Evolutionary conservation across 2,888 invertebrate species (phyloP), one percentile per base, ranked within the genome.

Genomic region (Athalia cordata): DNA sequence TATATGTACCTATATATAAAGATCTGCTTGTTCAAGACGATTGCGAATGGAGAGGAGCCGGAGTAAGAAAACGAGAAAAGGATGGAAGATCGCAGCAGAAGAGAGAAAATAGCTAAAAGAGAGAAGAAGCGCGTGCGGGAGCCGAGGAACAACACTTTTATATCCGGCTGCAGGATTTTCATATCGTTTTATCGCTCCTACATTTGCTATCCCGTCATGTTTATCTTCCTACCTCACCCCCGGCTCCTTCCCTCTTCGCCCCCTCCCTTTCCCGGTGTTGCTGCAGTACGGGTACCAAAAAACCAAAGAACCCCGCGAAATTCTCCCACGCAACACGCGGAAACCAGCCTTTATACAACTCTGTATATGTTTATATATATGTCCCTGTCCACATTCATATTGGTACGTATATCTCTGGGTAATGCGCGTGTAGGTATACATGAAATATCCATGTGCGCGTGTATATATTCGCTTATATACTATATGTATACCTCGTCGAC

Each of bases 131-230:
- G 77, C 50, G 78, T 59, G 65, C 72, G 77, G 81, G 80, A 83
- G 79, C 80, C 81, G 80, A 81, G 79, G 79, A 84, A 84, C 84
- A 84, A 82, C 82, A 84, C 82, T 84, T 84, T 84, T 84, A 84
- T 84, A 83, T 82, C 82, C 81, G 80, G 82, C 82, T 83, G 81
- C 82, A 80, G 83, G 84, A 84, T 84, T 84, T 84, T 84, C 84
- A 84, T 84, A 84, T 84, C 84, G 82, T 84, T 84, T 84, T 84
- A 84, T 84, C 84, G 84, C 81, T 84, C 82, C 84, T 84, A 84
- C 84, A 84, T 84, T 84, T 80, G 83, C 84, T 83, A 82, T 83
- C 82, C 83, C 82, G 82, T 82, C 84, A 83, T 84, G 84, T 84
- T 84, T 84, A 84, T 84, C 83, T 83, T 82, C 80, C 78, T 67